Evolutionary conservation across 2,113 vertebrate species (phyloP).

Genomic region (Ophiodon elongatus): DNA sequence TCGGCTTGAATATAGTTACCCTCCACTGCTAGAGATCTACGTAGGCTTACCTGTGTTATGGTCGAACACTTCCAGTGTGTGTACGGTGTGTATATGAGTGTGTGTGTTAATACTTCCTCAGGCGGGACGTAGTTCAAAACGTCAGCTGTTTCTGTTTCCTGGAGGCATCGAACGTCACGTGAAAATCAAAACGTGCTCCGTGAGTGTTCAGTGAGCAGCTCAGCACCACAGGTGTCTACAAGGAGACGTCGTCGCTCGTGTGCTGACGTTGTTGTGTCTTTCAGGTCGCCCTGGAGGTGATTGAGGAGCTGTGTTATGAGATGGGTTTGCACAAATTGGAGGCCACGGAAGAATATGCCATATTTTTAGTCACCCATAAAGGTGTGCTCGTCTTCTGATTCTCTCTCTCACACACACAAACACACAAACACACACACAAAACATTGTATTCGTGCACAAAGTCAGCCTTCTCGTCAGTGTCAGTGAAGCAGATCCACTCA

Average conservation of each 20-base stretch:
- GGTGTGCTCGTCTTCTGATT: constrained; percentile 76
- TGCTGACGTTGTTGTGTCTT: constrained; percentile 30
- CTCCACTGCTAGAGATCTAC: neutral
- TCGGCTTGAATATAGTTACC: neutral
- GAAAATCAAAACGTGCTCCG: constrained; percentile 96
- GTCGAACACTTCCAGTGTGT: neutral
- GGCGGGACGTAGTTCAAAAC: constrained; percentile 96
- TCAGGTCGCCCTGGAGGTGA: constrained; percentile 93
- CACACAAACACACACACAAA: constrained; percentile 23
- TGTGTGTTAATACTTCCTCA: constrained; percentile 64
- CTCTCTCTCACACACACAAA: neutral
- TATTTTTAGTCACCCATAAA: constrained; percentile 91
- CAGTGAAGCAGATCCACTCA: constrained; percentile 38
- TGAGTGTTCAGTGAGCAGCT: constrained; percentile 74
- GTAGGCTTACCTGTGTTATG: neutral
- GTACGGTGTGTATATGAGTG: neutral
- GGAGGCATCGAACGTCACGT: constrained; percentile 94
- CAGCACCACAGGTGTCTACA: neutral
- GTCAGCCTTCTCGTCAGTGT: neutral
- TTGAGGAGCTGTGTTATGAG: constrained; percentile 94
- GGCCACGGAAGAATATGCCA: constrained; percentile 90
- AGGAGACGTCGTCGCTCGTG: neutral
- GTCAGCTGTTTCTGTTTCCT: constrained; percentile 95
- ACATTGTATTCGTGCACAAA: neutral
- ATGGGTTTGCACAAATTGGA: constrained; percentile 91